A percentile compares a stretch with the other conserved stretches of the same genome.
Evolutionary conservation across 2,113 vertebrate species (phyloP).

Genomic region (Cinclus mexicanus): DNA sequence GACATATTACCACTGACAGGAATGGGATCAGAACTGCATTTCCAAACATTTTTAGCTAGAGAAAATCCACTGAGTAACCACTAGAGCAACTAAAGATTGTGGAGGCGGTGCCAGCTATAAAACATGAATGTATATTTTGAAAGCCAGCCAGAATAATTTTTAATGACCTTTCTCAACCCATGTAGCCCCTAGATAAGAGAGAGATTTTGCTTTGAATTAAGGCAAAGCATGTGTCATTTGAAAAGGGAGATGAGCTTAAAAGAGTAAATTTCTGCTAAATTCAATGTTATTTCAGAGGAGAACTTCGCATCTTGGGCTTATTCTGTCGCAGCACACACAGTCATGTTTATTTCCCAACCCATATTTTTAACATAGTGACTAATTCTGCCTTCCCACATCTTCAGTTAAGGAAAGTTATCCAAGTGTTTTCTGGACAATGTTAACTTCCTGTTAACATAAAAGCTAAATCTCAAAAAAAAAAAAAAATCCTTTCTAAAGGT

Average conservation of each 20-base stretch:
- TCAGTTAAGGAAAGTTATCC: neutral
- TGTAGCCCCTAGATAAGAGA: neutral
- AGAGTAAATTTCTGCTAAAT: neutral
- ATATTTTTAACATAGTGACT: neutral
- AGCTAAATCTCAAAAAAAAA: neutral
- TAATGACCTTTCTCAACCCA: neutral
- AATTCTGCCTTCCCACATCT: neutral
- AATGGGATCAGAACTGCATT: neutral
- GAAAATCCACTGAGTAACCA: neutral
- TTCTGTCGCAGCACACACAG: neutral
- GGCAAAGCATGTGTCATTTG: neutral
- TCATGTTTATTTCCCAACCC: neutral
- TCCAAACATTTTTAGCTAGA: neutral
- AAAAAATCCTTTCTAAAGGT: neutral
- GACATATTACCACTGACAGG: neutral
- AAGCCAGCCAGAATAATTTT: neutral
- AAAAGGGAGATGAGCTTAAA: neutral
- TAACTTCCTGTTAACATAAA: neutral
- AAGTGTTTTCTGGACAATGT: neutral
- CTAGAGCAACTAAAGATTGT: neutral
- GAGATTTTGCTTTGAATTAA: neutral
- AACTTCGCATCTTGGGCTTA: neutral
- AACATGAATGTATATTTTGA: neutral
- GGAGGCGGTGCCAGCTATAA: neutral
- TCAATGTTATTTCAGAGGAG: neutral